Evolutionary conservation across 2,797 vertebrate genomes (phyloP).

Genomic region (Lagocephalus sceleratus): DNA sequence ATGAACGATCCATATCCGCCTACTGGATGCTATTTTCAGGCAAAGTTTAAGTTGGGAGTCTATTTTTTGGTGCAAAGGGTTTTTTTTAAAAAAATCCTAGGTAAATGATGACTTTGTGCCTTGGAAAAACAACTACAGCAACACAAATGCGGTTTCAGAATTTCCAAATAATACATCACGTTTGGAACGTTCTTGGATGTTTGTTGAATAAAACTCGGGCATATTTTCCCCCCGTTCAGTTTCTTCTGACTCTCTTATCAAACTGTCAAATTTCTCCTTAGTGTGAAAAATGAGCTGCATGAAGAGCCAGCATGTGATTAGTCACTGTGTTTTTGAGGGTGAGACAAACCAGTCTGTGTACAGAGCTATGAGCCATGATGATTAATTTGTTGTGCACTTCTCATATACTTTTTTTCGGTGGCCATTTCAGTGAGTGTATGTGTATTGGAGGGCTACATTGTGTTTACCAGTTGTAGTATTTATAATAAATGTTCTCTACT

Average conservation of each 20-base stretch:
- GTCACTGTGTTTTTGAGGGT: conserved; percentile 47
- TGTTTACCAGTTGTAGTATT: conserved; percentile 10
- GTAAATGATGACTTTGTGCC: too few species aligned
- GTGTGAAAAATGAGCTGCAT: conserved; percentile 55
- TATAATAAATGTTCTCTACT: too few species aligned
- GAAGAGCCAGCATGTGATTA: conserved; percentile 47
- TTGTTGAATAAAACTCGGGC: too few species aligned
- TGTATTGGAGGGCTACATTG: conserved; percentile 4
- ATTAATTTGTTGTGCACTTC: conserved; percentile 45
- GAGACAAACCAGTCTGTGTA: conserved; percentile 32
- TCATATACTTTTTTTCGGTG: conserved; percentile 37
- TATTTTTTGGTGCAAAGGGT: too few species aligned
- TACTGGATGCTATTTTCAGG: too few species aligned
- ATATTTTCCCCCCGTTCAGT: conserved; percentile 23
- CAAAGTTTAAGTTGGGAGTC: too few species aligned
- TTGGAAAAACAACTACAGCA: too few species aligned
- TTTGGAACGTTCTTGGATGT: conserved; percentile 16
- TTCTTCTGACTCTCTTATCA: conserved; percentile 42
- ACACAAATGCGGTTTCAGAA: too few species aligned
- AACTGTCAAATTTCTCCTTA: conserved; percentile 38
- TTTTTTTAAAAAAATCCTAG: too few species aligned
- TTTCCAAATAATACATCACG: conserved; percentile 34
- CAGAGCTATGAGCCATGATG: conserved; percentile 47
- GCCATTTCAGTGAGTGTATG: not conserved
- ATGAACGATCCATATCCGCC: too few species aligned